Conservation (phyloP, 2,113 vertebrate genomes). For the Spheniscus mendiculus region DNA sequence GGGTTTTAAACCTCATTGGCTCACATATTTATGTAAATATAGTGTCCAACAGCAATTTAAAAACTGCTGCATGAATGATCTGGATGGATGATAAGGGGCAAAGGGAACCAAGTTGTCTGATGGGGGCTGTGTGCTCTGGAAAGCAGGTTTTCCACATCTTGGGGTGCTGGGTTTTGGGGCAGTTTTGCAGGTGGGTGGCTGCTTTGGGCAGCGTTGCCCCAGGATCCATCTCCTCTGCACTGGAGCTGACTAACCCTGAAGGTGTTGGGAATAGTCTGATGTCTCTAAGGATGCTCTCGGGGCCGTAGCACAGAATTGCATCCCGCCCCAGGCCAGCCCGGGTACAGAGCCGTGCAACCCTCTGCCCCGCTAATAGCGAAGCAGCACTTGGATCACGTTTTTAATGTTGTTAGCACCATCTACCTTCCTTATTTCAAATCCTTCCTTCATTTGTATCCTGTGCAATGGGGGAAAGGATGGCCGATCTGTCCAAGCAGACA, state of each 20-base stretch:
- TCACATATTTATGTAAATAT: slow-evolving; percentile 28
- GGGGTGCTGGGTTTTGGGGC: fast-evolving
- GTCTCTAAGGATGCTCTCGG: not conserved
- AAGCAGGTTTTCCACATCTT: fast-evolving
- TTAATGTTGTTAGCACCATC: not conserved
- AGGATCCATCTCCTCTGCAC: not conserved
- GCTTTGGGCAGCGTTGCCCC: not conserved
- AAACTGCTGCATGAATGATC: not conserved
- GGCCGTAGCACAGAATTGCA: fast-evolving
- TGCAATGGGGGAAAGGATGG: not conserved
- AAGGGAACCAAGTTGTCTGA: not conserved
- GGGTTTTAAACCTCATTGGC: slow-evolving; percentile 27
- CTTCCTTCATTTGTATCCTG: not conserved
- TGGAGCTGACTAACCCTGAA: not conserved
- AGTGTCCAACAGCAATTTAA: slow-evolving; percentile 15
- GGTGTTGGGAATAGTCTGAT: not conserved
- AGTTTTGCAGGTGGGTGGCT: not conserved
- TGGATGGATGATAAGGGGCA: not conserved
- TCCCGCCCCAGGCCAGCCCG: not conserved
- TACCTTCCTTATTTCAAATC: not conserved
- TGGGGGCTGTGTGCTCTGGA: not conserved
- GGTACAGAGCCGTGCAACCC: not conserved
- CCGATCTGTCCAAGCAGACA: not conserved
- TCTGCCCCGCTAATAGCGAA: fast-evolving
- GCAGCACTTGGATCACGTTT: not conserved